A percentile compares a stretch with the other conserved stretches of the same genome.
Evolutionary conservation across 2,797 vertebrate species (phyloP).

Genomic region (Dryobates pubescens): DNA sequence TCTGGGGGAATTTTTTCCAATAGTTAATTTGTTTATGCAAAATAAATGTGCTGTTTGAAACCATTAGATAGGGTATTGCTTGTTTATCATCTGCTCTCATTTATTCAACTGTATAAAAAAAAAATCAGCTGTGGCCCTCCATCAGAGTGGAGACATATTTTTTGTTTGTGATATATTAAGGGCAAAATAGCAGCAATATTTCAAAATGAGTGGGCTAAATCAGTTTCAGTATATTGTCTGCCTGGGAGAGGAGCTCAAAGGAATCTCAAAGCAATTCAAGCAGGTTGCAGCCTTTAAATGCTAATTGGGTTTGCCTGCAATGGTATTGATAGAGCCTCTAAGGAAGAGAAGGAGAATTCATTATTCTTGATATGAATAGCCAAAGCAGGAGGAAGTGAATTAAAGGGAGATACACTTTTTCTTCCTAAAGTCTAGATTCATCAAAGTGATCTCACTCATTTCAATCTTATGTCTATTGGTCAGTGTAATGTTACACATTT

Average conservation of each 20-base stretch:
- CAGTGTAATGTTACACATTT: background rate
- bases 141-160: background rate
- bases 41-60: background rate
- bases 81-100: conserved; percentile 20
- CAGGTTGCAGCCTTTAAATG: conserved; percentile 36
- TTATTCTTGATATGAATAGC: conserved; percentile 6
- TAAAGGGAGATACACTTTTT: background rate
- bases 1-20: background rate
- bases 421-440: background rate
- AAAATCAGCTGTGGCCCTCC: background rate
- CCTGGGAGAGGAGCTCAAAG: conserved; percentile 31
- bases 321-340: conserved; percentile 45
- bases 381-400: background rate
- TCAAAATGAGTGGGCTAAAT: conserved; percentile 29
- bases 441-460: background rate
- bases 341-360: conserved; percentile 17
- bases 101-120: conserved; percentile 35
- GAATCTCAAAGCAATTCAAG: conserved; percentile 22
- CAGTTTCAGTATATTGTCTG: conserved; percentile 31
- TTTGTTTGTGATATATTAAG: conserved; percentile 50
- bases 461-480: background rate
- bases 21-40: conserved; percentile 33
- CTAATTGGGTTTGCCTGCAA: conserved; percentile 42
- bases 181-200: conserved; percentile 36
- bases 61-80: background rate